These are phyloP conservation scores for Elgonia sp. DNA, from an alignment of 2,888 invertebrate species.

Conservation along the genomic window DNA sequence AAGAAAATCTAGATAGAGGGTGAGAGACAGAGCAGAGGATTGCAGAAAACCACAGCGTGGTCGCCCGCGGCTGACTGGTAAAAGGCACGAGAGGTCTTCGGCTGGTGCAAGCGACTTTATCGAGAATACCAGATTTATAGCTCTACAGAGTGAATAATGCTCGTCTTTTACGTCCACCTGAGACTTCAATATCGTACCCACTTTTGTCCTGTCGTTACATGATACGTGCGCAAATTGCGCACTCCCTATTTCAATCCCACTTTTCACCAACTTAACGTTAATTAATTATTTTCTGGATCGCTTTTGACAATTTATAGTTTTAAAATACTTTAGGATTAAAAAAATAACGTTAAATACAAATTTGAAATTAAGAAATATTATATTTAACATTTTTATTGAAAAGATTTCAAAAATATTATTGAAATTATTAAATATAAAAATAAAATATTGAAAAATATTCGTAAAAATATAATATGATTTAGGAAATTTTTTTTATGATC, in stretches of 20 bases:
- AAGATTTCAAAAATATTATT: no score
- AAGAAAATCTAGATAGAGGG: slow-evolving; percentile 52
- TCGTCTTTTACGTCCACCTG: slow-evolving; percentile 71
- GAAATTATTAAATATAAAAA: no score
- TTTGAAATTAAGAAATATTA: no score
- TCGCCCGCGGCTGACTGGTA: slow-evolving; percentile 70
- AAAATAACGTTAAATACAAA: no score
- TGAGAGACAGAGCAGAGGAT: slow-evolving; percentile 52
- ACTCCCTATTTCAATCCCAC: slow-evolving; percentile 18
- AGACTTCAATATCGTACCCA: slow-evolving; percentile 64
- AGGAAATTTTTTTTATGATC: no score
- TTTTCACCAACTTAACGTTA: slow-evolving; percentile 16
- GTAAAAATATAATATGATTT: no score
- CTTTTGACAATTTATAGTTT: no score
- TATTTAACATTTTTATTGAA: no score
- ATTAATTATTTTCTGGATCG: slow-evolving; percentile 2
- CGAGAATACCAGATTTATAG: slow-evolving; percentile 76
- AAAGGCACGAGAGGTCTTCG: slow-evolving; percentile 70
- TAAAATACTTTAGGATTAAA: no score
- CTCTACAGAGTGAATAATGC: slow-evolving; percentile 75
- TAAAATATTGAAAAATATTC: no score
- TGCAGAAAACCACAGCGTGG: slow-evolving; percentile 67
- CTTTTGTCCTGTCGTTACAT: slow-evolving; percentile 44
- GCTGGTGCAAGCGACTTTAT: slow-evolving; percentile 73
- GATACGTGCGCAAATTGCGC: slow-evolving; percentile 30